Evolutionary conservation across 64 coral and sea anemone genomes (phyloP).

Genomic region (Anthopleura sola): DNA sequence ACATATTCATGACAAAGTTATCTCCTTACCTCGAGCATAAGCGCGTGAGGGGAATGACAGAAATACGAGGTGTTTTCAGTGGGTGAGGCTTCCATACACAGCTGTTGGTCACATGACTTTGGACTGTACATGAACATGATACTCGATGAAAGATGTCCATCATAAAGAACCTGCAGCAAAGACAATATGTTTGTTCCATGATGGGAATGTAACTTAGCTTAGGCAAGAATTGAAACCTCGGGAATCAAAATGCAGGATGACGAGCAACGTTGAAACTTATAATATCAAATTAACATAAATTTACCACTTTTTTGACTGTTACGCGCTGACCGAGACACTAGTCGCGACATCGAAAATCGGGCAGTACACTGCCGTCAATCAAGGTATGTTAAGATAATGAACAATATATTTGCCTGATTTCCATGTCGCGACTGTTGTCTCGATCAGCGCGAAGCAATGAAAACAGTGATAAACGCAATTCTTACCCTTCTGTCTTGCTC

Average conservation of each 20-base stretch:
- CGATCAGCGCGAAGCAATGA: too few species aligned
- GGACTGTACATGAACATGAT: slow-evolving; percentile 99
- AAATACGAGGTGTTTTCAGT: slow-evolving; percentile 88
- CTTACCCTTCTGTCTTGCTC: slow-evolving; percentile 84
- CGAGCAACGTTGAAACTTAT: too few species aligned
- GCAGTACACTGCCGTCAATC: too few species aligned
- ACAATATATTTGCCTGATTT: too few species aligned
- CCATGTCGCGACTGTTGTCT: too few species aligned
- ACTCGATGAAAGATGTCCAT: slow-evolving; percentile 66
- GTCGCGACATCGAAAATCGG: too few species aligned
- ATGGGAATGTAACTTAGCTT: neutral
- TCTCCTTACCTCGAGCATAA: slow-evolving; percentile 92
- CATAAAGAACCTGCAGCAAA: slow-evolving; percentile 72
- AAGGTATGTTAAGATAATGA: too few species aligned
- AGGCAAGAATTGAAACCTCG: neutral
- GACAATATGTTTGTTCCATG: neutral
- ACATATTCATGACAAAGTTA: neutral
- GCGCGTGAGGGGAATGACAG: slow-evolving; percentile 92
- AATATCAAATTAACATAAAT: too few species aligned
- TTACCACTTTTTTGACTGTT: too few species aligned
- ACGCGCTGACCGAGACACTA: too few species aligned
- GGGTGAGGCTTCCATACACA: slow-evolving; percentile 94
- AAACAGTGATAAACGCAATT: too few species aligned
- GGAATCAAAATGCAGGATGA: too few species aligned
- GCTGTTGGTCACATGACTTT: slow-evolving; percentile 87